phyloP scores from a whole-genome alignment of 2,888 invertebrate genomes.

The Limenitis camilla region DNA sequence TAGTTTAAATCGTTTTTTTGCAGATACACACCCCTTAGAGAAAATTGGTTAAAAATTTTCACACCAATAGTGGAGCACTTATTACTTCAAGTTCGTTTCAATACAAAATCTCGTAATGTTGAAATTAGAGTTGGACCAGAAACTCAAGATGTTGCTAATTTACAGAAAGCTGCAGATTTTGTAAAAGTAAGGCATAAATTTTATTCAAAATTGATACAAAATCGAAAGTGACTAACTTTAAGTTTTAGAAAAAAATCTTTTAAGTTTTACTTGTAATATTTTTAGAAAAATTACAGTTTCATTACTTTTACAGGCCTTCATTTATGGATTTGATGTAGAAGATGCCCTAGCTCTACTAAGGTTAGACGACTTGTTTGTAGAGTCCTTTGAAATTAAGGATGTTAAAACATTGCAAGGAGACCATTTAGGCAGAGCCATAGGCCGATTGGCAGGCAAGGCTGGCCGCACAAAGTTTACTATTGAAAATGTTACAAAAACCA shows the following conservation, averaged over 20 bases:
- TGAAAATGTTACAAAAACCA: constrained; percentile 98
- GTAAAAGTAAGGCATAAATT: constrained; percentile 75
- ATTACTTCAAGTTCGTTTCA: constrained; percentile 94
- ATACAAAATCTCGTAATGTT: constrained; percentile 91
- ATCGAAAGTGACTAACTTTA: too few species aligned
- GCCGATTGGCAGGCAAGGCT: constrained; percentile 97
- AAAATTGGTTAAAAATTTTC: constrained; percentile 97
- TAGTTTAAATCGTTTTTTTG: constrained; percentile 21
- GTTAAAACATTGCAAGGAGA: constrained; percentile 96
- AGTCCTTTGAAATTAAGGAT: constrained; percentile 97
- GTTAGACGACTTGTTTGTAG: constrained; percentile 96
- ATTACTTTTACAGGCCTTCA: constrained; percentile 80
- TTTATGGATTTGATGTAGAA: constrained; percentile 97
- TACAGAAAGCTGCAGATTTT: constrained; percentile 99
- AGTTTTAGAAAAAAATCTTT: too few species aligned
- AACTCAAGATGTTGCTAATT: constrained; percentile 88
- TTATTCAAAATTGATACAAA: too few species aligned
- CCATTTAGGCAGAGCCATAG: constrained; percentile 95
- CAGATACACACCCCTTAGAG: constrained; percentile 94
- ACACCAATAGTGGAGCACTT: constrained; percentile 97
- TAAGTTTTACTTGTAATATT: neutral
- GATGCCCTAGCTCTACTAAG: constrained; percentile 95
- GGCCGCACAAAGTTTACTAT: constrained; percentile 98
- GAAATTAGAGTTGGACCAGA: constrained; percentile 85
- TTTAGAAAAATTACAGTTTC: too few species aligned